Conservation (phyloP, 2,113 vertebrate genomes). For the Mellivora capensis region DNA sequence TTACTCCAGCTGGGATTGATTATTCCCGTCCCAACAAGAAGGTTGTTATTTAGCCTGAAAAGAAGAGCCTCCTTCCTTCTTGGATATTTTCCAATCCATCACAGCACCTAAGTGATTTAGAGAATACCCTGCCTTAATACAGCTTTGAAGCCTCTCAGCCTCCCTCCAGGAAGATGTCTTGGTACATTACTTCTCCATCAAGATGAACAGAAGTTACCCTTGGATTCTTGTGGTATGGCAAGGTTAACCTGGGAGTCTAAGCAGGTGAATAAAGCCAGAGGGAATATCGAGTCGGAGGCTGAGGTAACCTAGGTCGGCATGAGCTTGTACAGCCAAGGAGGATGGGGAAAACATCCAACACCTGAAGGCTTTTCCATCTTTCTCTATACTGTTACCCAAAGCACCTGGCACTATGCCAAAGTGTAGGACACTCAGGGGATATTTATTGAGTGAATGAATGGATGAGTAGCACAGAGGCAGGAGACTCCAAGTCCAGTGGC, state of each 20-base stretch:
- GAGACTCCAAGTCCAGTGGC: background rate
- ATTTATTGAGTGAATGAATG: background rate
- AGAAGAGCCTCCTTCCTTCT: conserved; percentile 45
- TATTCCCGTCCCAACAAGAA: conserved; percentile 61
- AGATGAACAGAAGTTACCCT: background rate
- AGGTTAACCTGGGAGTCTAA: background rate
- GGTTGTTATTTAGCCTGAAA: conserved; percentile 21
- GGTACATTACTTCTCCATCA: background rate
- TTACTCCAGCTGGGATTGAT: conserved; percentile 66
- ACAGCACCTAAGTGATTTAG: conserved; percentile 56
- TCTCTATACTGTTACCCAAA: background rate
- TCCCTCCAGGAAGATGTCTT: background rate
- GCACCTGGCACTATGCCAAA: background rate
- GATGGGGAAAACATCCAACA: background rate
- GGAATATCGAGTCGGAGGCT: background rate
- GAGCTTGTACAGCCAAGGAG: background rate
- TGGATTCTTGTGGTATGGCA: background rate
- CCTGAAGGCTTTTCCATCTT: background rate
- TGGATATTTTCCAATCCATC: conserved; percentile 53
- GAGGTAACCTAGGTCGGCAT: background rate
- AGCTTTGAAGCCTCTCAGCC: background rate
- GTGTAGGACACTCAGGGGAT: background rate
- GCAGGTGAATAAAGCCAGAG: background rate
- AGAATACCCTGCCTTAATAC: background rate
- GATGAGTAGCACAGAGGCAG: background rate